These are phyloP conservation scores for Thecophora atra DNA, from an alignment of 2,888 invertebrate species.

Conservation along the genomic window DNA sequence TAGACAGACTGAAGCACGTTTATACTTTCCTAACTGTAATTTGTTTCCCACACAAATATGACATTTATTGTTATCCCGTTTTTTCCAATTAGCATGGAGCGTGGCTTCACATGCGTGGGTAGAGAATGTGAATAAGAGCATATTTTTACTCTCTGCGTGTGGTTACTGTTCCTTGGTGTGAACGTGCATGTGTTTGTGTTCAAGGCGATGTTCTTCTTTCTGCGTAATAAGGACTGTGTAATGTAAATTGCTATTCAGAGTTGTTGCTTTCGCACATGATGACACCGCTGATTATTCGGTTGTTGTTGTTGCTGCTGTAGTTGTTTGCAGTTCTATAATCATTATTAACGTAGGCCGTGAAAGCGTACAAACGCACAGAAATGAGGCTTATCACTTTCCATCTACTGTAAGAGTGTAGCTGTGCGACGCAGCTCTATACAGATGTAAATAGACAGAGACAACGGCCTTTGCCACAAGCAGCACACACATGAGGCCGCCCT, in stretches of 20 bases:
- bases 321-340: neutral
- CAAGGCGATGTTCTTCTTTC: neutral
- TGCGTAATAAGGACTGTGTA: neutral
- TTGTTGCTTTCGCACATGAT: neutral
- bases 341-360: neutral
- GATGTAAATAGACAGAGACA: neutral
- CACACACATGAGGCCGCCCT: too few relatives aligned
- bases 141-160: neutral
- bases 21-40: too few relatives aligned
- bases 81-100: too few relatives aligned
- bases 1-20: too few relatives aligned
- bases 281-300: neutral
- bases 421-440: neutral
- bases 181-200: neutral
- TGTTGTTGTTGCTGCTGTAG: neutral
- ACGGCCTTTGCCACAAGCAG: too few relatives aligned
- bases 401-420: neutral
- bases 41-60: neutral
- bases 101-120: too few relatives aligned
- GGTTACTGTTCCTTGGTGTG: neutral
- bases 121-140: neutral
- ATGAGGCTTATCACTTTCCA: neutral
- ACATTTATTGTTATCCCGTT: neutral
- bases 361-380: too few relatives aligned
- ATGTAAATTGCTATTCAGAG: neutral